Evolutionary conservation across 2,113 vertebrate genomes (phyloP), one percentile per base, ranked within the genome.

Genomic region (Xenus cinereus): DNA sequence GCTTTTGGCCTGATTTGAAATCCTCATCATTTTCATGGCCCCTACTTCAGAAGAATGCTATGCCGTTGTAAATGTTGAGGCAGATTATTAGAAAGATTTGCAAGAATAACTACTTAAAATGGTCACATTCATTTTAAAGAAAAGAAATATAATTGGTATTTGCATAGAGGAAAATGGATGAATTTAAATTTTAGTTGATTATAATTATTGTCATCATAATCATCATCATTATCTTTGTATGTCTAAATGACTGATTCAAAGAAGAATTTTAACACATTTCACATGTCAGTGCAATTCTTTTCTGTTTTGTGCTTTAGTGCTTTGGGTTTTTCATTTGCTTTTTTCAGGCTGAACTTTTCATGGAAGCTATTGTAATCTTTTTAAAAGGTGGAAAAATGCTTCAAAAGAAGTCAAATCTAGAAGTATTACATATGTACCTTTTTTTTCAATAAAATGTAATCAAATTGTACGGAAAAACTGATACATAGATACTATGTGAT

Each of bases 171-270:
- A 97, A 97, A 97, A 97, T 96, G 69, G 69, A 93, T 93, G 85
- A 96, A 97, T 97, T 97, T 93, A 96, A 93, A 98, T 97, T 98
- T 97, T 90, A 94, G 74, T 90, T 97, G 93, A 98, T 97, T 97
- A 96, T 97, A 97, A 98, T 98, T 97, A 95, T 97, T 96, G 91
- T 95, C 85, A 94, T 96, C 91, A 33, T 97, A 96, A 98, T 96
- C 68, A 95, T 96, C 95, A 98, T 96, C 82, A 97, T 98, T 90
- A 97, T 98, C 91, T 98, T 98, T 96, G 94, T 94, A 94, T 95
- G 89, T 75, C 84, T 96, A 96, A 93, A 95, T 97, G 94, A 96
- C 76, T 98, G 76, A 96, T 96, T 97, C 97, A 94, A 95, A 95
- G 93, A 91, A 89, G 82, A 95, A 92, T 96, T 87, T 93, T 96